Percentiles rank a stretch among this genome's conserved stretches.
Conservation (phyloP, 2,113 vertebrate species). For the Clupea harengus region DNA sequence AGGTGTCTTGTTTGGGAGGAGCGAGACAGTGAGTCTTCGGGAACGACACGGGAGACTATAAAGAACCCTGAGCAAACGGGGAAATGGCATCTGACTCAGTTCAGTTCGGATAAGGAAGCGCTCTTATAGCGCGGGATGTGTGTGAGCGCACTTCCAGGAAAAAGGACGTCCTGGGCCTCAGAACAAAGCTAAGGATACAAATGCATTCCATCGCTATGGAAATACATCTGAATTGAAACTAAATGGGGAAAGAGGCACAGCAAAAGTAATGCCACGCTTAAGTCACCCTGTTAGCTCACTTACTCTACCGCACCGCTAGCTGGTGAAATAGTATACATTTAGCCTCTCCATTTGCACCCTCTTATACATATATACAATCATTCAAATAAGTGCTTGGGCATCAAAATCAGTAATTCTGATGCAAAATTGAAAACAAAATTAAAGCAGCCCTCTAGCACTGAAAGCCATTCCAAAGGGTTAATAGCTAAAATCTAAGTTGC, state of each 20-base stretch:
- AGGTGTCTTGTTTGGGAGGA: not conserved
- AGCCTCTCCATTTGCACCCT: conserved; percentile 24
- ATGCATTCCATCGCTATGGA: not conserved
- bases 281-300: conserved; percentile 24
- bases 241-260: not conserved
- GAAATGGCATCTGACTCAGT: conserved; percentile 1
- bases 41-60: not conserved
- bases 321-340: not conserved
- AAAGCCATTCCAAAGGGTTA: conserved; percentile 5
- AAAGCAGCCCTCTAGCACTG: not conserved
- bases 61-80: conserved; percentile 4
- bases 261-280: conserved; percentile 37
- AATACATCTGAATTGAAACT: not conserved
- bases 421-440: not conserved
- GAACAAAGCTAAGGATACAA: not conserved
- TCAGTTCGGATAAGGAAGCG: not conserved
- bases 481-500: not conserved
- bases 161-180: not conserved
- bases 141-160: not conserved
- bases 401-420: conserved; percentile 18
- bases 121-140: not conserved
- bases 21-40: not conserved
- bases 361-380: conserved; percentile 67
- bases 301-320: not conserved
- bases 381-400: conserved; percentile 52